Evolutionary conservation across 2,113 vertebrate species (phyloP).

Genomic region (Chaetops frenatus): DNA sequence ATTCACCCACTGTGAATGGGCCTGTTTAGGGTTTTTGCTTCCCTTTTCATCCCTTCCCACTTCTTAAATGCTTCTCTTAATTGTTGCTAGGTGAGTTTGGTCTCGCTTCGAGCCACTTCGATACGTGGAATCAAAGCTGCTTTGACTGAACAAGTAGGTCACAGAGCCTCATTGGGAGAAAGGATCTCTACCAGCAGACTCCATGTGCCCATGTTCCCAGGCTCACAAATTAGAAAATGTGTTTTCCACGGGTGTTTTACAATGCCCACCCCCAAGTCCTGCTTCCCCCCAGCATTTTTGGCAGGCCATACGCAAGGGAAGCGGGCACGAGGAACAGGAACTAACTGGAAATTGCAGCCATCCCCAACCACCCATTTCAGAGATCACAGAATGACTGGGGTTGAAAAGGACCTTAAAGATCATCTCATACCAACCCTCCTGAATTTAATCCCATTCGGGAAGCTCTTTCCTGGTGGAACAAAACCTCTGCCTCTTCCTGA

Average conservation of each 20-base stretch:
- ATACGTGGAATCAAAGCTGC: slow-evolving; percentile 32
- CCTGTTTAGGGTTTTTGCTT: neutral
- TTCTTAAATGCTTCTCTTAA: slow-evolving; percentile 33
- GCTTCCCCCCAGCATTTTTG: neutral
- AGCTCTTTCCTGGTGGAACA: neutral
- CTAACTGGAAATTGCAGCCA: neutral
- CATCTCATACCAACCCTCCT: neutral
- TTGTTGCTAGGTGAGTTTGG: slow-evolving; percentile 1
- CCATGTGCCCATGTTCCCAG: neutral
- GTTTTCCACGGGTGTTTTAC: neutral
- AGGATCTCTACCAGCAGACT: neutral
- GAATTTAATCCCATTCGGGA: neutral
- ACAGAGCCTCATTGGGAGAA: neutral
- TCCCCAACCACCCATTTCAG: neutral
- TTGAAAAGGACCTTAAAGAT: neutral
- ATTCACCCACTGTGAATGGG: neutral
- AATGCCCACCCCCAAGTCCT: neutral
- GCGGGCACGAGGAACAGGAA: accelerated
- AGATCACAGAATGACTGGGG: neutral
- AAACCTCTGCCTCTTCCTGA: neutral
- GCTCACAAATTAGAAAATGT: neutral
- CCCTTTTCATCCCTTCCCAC: neutral
- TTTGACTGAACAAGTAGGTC: slow-evolving; percentile 59
- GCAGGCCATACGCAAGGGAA: neutral
- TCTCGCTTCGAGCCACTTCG: neutral